These are phyloP conservation scores for Bostrychus sinensis DNA, from an alignment of 2,113 vertebrate genomes.

Conservation along the genomic window DNA sequence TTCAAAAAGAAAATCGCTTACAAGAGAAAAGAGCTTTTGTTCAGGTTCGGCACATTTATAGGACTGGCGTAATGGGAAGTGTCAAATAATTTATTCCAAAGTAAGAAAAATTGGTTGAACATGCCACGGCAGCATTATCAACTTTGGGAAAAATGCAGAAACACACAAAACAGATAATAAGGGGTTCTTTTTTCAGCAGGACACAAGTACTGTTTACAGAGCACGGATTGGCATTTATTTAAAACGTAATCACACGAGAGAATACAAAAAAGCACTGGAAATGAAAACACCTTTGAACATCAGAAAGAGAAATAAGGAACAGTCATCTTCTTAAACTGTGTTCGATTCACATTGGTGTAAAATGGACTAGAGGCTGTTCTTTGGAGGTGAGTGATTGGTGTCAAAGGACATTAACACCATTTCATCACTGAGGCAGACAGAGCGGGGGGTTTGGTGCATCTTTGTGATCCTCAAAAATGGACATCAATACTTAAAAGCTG, in stretches of 20 bases:
- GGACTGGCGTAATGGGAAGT: slow-evolving; percentile 11
- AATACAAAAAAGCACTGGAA: slow-evolving; percentile 71
- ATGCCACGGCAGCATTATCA: background rate
- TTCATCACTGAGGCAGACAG: no score
- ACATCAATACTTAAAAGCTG: no score
- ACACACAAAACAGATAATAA: slow-evolving; percentile 19
- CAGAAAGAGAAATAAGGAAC: slow-evolving; percentile 58
- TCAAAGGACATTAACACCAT: no score
- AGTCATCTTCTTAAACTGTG: slow-evolving; percentile 41
- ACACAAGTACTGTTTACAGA: slow-evolving; percentile 48
- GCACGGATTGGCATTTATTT: slow-evolving; percentile 74
- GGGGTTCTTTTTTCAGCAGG: background rate
- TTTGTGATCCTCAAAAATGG: no score
- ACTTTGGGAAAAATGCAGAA: slow-evolving; percentile 9
- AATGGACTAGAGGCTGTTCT: slow-evolving; percentile 48
- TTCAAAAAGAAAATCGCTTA: slow-evolving; percentile 11
- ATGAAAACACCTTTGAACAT: slow-evolving; percentile 71
- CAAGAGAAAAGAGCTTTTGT: slow-evolving; percentile 6
- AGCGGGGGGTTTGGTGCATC: no score
- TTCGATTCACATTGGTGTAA: background rate
- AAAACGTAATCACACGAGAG: slow-evolving; percentile 71
- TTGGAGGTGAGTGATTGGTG: slow-evolving; percentile 52
- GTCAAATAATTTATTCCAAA: slow-evolving; percentile 15
- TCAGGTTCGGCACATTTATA: slow-evolving; percentile 9
- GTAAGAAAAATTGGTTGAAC: background rate